A percentile compares a stretch with the other conserved stretches of the same genome.
Conservation (phyloP, 2,113 vertebrate genomes). For the Sapajus apella region DNA sequence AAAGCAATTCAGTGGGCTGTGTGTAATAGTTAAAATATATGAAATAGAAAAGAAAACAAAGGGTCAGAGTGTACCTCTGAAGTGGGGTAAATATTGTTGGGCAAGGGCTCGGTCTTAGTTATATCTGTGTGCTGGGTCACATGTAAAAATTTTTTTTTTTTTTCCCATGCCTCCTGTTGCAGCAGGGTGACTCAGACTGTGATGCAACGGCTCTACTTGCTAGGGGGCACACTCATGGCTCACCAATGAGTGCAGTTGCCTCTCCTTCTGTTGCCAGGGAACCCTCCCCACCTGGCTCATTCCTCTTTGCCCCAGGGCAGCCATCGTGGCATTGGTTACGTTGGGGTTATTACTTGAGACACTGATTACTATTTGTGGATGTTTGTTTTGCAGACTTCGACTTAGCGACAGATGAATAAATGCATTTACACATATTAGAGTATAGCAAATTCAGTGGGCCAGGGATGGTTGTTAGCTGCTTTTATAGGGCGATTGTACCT, state of each 20-base stretch:
- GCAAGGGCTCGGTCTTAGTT: background rate
- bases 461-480: no score
- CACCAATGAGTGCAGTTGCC: fast-evolving
- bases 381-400: no score
- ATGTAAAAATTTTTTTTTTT: background rate
- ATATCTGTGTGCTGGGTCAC: no score
- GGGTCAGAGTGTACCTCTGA: background rate
- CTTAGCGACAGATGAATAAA: no score
- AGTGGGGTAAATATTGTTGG: background rate
- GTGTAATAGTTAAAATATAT: background rate
- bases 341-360: no score
- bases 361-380: no score
- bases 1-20: background rate
- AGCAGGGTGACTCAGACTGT: background rate
- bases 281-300: background rate
- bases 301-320: background rate
- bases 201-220: background rate
- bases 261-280: background rate
- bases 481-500: no score
- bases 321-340: no score
- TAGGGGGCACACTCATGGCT: background rate
- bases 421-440: no score
- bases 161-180: background rate
- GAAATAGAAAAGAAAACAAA: background rate
- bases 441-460: no score